Evolutionary conservation across 2,113 vertebrate genomes (phyloP), one percentile per base, ranked within the genome.

Genomic region (Jaculus jaculus): DNA sequence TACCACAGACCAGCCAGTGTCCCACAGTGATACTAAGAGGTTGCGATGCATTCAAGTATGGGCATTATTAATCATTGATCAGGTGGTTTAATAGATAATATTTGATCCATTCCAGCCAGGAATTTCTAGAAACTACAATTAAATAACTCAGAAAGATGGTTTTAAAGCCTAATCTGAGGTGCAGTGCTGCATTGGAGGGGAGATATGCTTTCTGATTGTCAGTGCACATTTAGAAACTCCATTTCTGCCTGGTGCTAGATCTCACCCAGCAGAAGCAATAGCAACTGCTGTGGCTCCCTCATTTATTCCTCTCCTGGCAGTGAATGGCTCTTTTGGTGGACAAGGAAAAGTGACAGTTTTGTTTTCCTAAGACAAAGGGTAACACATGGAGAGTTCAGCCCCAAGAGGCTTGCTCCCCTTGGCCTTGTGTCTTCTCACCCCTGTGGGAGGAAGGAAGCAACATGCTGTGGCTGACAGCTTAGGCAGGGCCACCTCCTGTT

Each of bases 391-490:
- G 23, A 39, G 61, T 20, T 34, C 24, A 23, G 79, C 66, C 72
- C 63, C 0, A 5, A 23, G 39, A 9, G 73, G 5, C 60, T 69
- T 20, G 21, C 26, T 54, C 42, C 42, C 37, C 10, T 13, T 8
- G 26, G 72, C 47, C 65, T 51, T 2, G 30, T 28, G 58, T 82
- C 71, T 94, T 73, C 12, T 60, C 77, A n/a, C 1, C 47, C 68
- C 81, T 5, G 17, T 7, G 79, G 66, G 30, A 24, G 87, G 80
- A n/a, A 85, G 84, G 82, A 96, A 94, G 65, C n/a, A n/a, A 34
- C 92, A 85, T 83, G 73, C 79, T 32, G 66, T 16, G 16, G 4
- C 26, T n/a, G 61, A 80, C 10, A 34, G 60, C 77, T 66, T 60
- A 82, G 84, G 84, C 73, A 91, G 34, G 24, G 21, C 65, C 3